phyloP scores from a whole-genome alignment of 2,797 vertebrate species.

The Spondyliosoma cantharus region DNA sequence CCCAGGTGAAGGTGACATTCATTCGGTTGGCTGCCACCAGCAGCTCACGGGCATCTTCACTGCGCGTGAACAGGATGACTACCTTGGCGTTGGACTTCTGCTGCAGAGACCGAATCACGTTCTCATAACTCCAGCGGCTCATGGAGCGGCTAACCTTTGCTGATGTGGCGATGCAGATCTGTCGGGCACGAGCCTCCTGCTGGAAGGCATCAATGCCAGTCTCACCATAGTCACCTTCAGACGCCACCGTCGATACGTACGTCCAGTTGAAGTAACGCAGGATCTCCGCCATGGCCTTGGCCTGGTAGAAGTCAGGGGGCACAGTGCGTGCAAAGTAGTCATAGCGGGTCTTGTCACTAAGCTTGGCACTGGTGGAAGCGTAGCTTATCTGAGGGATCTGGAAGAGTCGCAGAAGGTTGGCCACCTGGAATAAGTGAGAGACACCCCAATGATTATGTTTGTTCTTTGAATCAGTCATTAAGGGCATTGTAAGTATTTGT shows the following conservation, averaged over 20 bases:
- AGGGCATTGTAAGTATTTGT: not conserved
- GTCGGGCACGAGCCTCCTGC: constrained; percentile 94
- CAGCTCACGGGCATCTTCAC: constrained; percentile 94
- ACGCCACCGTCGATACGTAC: constrained; percentile 97
- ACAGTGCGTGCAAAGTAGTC: constrained; percentile 98
- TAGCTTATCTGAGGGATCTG: constrained; percentile 99
- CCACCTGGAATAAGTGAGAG: constrained; percentile 86
- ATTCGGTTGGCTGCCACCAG: constrained; percentile 92
- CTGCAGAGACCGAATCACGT: constrained; percentile 92
- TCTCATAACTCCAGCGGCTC: constrained; percentile 92
- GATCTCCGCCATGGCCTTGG: constrained; percentile 98
- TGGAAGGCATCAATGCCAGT: constrained; percentile 98
- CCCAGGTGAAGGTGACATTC: constrained; percentile 96
- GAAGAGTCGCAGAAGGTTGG: constrained; percentile 96
- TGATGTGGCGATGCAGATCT: constrained; percentile 97
- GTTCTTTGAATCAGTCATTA: constrained; percentile 4
- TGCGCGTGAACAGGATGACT: constrained; percentile 95
- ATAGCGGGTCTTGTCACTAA: constrained; percentile 97
- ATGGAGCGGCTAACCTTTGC: constrained; percentile 98
- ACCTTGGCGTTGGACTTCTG: constrained; percentile 97
- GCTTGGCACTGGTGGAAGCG: constrained; percentile 97
- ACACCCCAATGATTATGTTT: constrained; percentile 16
- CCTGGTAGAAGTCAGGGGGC: constrained; percentile 98
- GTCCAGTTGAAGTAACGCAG: constrained; percentile 99
- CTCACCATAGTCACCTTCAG: constrained; percentile 97